Conservation (phyloP, 2,797 vertebrate genomes). For the Intellagama lesueurii region DNA sequence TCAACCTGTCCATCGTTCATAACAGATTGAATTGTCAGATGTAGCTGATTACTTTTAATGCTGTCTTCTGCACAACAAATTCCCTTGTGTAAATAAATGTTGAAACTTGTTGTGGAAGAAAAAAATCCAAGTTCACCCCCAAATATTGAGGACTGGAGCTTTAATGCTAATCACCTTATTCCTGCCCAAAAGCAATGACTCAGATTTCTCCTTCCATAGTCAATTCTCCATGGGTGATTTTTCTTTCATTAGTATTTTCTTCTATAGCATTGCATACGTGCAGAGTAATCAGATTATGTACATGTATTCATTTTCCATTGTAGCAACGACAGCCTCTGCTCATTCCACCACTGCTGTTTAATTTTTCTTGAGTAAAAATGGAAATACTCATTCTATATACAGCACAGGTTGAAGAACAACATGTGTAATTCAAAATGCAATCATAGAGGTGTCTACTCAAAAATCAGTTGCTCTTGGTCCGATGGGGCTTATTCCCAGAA, state of each 20-base stretch:
- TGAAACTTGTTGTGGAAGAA: background rate
- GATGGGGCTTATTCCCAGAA: background rate
- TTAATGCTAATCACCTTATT: background rate
- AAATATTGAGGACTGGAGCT: background rate
- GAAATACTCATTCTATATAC: background rate
- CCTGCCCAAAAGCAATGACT: background rate
- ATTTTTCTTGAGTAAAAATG: background rate
- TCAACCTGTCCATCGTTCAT: slow-evolving; percentile 27
- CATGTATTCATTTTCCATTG: background rate
- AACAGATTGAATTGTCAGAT: slow-evolving; percentile 53
- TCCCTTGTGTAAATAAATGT: background rate
- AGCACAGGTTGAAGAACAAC: background rate
- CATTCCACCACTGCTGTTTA: background rate
- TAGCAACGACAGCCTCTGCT: background rate
- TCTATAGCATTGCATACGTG: background rate
- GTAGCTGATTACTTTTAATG: background rate
- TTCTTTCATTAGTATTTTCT: background rate
- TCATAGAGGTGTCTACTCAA: background rate
- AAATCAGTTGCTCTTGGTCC: background rate
- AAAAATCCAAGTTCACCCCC: background rate
- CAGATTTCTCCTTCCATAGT: background rate
- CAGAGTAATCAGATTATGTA: background rate
- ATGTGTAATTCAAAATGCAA: background rate
- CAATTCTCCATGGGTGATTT: background rate
- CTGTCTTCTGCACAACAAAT: slow-evolving; percentile 19